Evolutionary conservation across 2,113 vertebrate genomes (phyloP).

Genomic region (Chloropsis hardwickii): DNA sequence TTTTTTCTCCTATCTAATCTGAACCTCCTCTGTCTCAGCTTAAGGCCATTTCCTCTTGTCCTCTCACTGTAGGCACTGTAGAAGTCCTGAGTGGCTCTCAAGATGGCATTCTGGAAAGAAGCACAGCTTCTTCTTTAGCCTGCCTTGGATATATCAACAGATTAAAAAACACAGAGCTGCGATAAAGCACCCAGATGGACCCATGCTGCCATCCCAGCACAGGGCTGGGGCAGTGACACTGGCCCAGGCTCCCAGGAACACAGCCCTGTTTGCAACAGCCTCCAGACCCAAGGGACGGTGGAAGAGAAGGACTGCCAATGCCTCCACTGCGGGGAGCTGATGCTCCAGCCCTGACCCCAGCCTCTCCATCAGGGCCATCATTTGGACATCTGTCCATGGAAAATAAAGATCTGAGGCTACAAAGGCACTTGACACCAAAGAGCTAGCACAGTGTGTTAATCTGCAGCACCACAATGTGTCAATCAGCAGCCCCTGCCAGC

Average conservation of each 20-base stretch:
- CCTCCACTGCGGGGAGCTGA: neutral
- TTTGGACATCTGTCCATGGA: neutral
- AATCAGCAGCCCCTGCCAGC: neutral
- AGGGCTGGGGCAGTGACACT: fast-evolving
- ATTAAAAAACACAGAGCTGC: neutral
- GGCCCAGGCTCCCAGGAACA: neutral
- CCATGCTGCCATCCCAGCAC: fast-evolving
- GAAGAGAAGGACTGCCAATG: fast-evolving
- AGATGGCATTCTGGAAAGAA: neutral
- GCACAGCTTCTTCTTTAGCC: neutral
- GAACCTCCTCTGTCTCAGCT: neutral
- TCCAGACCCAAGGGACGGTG: neutral
- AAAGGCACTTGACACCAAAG: neutral
- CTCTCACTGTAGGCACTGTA: neutral
- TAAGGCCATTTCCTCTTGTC: neutral
- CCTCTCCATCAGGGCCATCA: neutral
- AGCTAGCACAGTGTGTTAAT: neutral
- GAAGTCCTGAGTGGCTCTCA: neutral
- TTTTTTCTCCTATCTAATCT: neutral
- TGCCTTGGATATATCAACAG: neutral
- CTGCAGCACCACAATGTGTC: neutral
- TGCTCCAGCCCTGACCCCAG: neutral
- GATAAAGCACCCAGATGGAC: neutral
- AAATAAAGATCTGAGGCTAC: neutral
- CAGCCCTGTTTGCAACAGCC: neutral